These are phyloP conservation scores for Himalopsyche phryganea DNA, from an alignment of 1,140 invertebrate genomes.

Conservation along the genomic window DNA sequence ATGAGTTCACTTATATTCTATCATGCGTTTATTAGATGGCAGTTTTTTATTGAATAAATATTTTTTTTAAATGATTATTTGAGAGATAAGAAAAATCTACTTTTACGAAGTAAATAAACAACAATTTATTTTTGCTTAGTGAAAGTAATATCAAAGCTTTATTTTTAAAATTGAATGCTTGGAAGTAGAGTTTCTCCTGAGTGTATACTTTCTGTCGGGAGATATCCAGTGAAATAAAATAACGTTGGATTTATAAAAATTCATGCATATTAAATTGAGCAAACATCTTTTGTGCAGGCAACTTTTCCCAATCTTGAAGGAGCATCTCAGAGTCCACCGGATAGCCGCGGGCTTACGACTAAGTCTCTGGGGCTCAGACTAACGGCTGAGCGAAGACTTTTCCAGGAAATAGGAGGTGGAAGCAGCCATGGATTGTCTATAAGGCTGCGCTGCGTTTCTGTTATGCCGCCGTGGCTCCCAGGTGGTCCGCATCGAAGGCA, in stretches of 20 bases:
- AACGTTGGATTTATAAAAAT: not conserved
- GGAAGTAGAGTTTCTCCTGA: too few species aligned
- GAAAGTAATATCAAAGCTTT: too few species aligned
- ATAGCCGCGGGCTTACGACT: constrained; percentile 17
- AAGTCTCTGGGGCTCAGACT: constrained; percentile 16
- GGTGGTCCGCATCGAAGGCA: constrained; percentile 22
- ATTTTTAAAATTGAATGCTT: too few species aligned
- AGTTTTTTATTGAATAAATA: too few species aligned
- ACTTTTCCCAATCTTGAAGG: constrained; percentile 18
- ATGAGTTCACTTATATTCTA: too few species aligned
- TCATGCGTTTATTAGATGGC: too few species aligned
- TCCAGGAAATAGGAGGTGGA: constrained; percentile 9
- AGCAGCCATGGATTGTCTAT: not conserved
- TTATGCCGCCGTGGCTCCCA: constrained; percentile 23
- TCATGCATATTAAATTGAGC: too few species aligned
- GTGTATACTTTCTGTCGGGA: too few species aligned
- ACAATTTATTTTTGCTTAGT: too few species aligned
- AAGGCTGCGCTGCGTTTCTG: constrained; percentile 17
- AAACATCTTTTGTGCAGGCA: constrained; percentile 11
- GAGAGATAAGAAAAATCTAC: too few species aligned
- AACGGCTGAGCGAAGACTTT: constrained; percentile 19
- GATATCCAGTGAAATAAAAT: not conserved
- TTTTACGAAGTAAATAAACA: too few species aligned
- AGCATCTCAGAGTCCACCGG: constrained; percentile 8
- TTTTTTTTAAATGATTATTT: too few species aligned